Evolutionary conservation across 2,113 vertebrate species (phyloP), one percentile per base, ranked within the genome.

Genomic region (Pimephales promelas): DNA sequence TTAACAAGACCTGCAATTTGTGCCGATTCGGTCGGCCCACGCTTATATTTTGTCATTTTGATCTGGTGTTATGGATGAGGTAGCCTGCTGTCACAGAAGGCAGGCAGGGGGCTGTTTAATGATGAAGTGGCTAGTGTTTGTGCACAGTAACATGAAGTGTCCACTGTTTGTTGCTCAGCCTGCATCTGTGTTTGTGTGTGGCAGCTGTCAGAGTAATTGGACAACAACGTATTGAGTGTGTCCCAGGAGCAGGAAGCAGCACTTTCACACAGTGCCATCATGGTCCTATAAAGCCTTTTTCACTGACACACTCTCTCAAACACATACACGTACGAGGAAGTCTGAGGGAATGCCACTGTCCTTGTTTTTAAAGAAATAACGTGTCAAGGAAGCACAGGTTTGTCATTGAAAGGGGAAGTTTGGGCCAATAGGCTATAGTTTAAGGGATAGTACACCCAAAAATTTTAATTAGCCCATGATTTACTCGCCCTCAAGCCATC

Each of bases 91-190:
- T 18, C 54, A 62, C 11, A 52, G 24, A 28, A 7, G 10, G 31
- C 7, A 72, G 3, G 9, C 26, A 28, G 11, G 22, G 16, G 16
- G 64, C 20, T n/a, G 56, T 56, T 22, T 13, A 76, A 74, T n/a
- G 40, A 70, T 47, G 16, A 83, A 83, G 43, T 83, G 85, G 40
- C 54, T 18, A 34, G 56, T 68, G 13, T 79, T 78, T 79, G 64
- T 86, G 80, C 40, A 49, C 31, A 71, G 80, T 73, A 64, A 72
- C 73, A 73, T 83, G 28, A 57, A 57, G n/a, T 18, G 70, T 45
- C 28, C n/a, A 9, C 59, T 70, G 24, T 66, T 56, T 26, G 13
- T 28, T 59, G 14, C 24, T 36, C 9, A 40, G 10, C 40, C 64
- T 36, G 64, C 31, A 18, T 36, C 5, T 77, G 66, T 22, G 28